These are phyloP conservation scores for Malurus leucopterus DNA, from an alignment of 2,797 vertebrate genomes.

Conservation along the genomic window DNA sequence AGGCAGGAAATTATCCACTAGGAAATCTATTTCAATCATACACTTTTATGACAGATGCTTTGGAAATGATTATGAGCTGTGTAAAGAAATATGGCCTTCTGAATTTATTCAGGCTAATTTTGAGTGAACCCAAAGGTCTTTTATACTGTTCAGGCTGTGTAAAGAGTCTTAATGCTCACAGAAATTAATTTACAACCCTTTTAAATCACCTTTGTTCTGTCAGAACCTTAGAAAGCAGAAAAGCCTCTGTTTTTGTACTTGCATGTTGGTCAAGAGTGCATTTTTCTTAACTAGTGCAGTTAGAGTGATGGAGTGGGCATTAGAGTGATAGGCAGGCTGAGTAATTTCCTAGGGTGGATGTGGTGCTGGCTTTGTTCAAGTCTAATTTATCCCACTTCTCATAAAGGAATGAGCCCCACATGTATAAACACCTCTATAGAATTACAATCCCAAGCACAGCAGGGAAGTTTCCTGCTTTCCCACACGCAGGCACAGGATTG, in stretches of 20 bases:
- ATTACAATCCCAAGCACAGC: not conserved
- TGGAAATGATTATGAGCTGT: not conserved
- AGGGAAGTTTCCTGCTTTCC: not conserved
- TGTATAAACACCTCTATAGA: not conserved
- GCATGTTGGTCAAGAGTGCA: not conserved
- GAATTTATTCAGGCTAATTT: conserved; percentile 6
- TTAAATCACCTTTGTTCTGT: not conserved
- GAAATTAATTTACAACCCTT: conserved; percentile 2
- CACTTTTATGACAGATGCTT: conserved; percentile 14
- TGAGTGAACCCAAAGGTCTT: not conserved
- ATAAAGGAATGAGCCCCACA: not conserved
- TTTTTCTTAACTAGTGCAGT: not conserved
- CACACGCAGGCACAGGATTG: not conserved
- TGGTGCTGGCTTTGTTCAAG: not conserved
- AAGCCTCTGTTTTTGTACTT: not conserved
- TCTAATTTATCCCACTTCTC: not conserved
- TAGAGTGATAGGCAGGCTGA: not conserved
- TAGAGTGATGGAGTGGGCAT: not conserved
- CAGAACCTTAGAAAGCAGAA: not conserved
- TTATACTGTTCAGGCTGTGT: not conserved
- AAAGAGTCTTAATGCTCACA: not conserved
- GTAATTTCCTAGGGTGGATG: not conserved
- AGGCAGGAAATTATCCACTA: not conserved
- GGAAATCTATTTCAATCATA: conserved; percentile 6
- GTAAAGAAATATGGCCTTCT: conserved; percentile 9